Conservation (phyloP, 2,888 invertebrate genomes). For the Allygus modestus region DNA sequence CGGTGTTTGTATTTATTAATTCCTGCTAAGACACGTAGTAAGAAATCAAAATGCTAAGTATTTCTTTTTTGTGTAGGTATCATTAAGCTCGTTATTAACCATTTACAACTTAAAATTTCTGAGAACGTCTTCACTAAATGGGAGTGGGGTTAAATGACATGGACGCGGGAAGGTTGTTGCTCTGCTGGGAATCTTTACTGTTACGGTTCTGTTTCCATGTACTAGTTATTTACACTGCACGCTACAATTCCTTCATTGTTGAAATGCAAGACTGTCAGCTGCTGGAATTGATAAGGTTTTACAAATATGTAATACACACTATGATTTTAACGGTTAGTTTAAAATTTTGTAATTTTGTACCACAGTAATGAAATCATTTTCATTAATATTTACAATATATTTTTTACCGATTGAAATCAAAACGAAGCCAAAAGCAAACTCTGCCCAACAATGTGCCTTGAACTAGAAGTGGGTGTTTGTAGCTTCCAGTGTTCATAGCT, state of each 20-base stretch:
- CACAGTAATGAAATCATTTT: background rate
- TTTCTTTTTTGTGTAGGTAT: background rate
- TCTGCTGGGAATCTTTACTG: constrained; percentile 3
- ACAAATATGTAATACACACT: background rate
- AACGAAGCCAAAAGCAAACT: constrained; percentile 43
- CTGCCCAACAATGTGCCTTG: constrained; percentile 55
- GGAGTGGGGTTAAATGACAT: background rate
- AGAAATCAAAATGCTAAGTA: constrained; percentile 29
- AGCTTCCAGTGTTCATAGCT: constrained; percentile 57
- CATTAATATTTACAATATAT: background rate
- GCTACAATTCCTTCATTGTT: constrained; percentile 34
- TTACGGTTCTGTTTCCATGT: background rate
- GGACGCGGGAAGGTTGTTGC: background rate
- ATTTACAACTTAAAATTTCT: background rate
- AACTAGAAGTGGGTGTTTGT: constrained; percentile 13
- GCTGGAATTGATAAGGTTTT: background rate
- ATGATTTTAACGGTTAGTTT: background rate
- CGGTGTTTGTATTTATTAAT: constrained; percentile 10
- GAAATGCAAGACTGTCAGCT: background rate
- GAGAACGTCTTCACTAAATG: background rate
- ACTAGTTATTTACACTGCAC: constrained; percentile 53
- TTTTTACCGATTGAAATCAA: background rate
- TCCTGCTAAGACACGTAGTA: constrained; percentile 1
- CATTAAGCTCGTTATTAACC: background rate
- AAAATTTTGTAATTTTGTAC: background rate